Conservation (phyloP, 2,113 vertebrate species). For the Ciconia boyciana region DNA sequence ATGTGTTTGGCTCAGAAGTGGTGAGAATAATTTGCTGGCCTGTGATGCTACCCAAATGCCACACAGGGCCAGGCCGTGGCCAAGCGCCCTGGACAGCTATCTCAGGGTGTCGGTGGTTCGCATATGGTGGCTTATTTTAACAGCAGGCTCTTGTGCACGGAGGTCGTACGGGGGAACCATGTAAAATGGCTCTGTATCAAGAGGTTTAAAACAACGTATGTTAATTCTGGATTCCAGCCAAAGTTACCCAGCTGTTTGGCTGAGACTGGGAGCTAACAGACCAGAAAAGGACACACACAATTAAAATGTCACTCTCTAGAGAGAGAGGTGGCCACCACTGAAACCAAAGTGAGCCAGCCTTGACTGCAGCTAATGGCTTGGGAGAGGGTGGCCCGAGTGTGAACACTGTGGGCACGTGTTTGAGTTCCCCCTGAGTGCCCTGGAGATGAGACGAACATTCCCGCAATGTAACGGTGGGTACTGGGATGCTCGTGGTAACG, state of each 20-base stretch:
- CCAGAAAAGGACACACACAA: not conserved
- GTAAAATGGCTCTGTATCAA: not conserved
- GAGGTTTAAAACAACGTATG: slow-evolving; percentile 16
- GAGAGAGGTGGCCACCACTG: not conserved
- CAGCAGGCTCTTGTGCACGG: not conserved
- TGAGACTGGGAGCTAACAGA: not conserved
- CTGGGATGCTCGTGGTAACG: accelerated
- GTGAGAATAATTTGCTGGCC: not conserved
- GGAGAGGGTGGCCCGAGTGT: not conserved
- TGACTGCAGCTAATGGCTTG: not conserved
- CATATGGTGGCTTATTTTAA: not conserved
- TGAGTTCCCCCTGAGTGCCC: not conserved
- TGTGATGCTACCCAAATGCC: not conserved
- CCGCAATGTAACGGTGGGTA: not conserved
- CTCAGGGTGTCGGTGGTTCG: accelerated
- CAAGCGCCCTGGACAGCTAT: not conserved
- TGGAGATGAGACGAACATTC: not conserved
- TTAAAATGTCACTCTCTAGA: not conserved
- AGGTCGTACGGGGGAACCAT: not conserved
- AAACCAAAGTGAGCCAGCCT: not conserved
- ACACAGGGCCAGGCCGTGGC: not conserved
- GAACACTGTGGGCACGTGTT: not conserved
- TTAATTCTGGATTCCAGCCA: slow-evolving; percentile 19
- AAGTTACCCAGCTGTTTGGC: slow-evolving; percentile 5
- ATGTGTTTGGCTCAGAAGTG: not conserved